Base-by-base conservation (phyloP, 2,113 vertebrate species). In the Hystrix brachyura region DNA sequence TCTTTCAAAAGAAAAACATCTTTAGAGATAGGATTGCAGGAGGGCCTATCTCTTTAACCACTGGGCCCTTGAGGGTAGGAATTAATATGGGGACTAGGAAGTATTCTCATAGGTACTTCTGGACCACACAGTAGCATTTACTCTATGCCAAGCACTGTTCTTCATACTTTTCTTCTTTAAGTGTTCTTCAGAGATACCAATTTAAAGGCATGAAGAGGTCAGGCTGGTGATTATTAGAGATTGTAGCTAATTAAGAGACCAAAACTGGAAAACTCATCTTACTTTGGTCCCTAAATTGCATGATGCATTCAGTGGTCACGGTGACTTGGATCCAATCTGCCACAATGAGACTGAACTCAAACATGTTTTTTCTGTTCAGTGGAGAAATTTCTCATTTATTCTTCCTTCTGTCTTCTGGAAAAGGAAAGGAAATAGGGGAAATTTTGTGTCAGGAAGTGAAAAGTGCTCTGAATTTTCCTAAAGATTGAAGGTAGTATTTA, bases 1-100 rank as follows among this genome's bases (percentile, higher is more conserved):
- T 96, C 74, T 90, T 96, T 91, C 78, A 95, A 93, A 34, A 91
- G 12, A 95, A 94, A 94, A 96, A 60, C 46, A 96, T 46, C 62
- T 80, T 76, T 83, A 78, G 84, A 59, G 67, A 80, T 57, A 82
- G 81, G 29, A 74, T 48, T 34, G 27, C 14, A 53, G 60, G 10
- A 60, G 48, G 91, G 78, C 51, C 46, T 60, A 12, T 65, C 18
- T 94, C 67, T 95, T 92, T 95, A 87, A 51, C 53, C 12, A 80
- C 69, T 80, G 76, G 71, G 32, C n/a, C 23, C 51, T 59, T 93
- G 57, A 62, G 64, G 51, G 17, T 86, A 23, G 88, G n/a, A 17
- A 46, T 82, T 76, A 46, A 87, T 29, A 59, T 10, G 62, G 23
- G 32, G 21, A 91, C 55, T 74, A 74, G 48, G 38, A 95, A 78